Evolutionary conservation across 53 echinoderm and acorn worm species (phyloP).

Genomic region (Luidia sarsii): DNA sequence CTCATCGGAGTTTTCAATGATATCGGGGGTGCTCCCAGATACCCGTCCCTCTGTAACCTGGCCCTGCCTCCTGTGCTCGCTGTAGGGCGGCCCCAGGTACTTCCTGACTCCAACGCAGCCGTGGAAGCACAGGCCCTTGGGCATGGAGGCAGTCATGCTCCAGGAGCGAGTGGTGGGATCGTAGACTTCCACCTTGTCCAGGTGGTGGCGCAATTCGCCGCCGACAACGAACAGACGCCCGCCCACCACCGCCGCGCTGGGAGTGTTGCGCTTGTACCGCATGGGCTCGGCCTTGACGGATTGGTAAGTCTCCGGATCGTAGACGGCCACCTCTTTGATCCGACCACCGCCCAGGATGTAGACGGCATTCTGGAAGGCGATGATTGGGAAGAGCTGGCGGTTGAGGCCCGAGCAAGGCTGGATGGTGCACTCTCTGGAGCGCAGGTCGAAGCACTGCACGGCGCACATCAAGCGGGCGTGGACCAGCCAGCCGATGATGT

Average conservation of each 20-base stretch:
- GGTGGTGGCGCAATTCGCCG: slow-evolving; percentile 79
- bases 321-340: slow-evolving; percentile 80
- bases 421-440: slow-evolving; percentile 68
- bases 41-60: neutral
- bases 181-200: slow-evolving; percentile 71
- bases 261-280: slow-evolving; percentile 81
- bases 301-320: slow-evolving; percentile 65
- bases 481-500: slow-evolving; percentile 78
- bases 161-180: slow-evolving; percentile 68
- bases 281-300: slow-evolving; percentile 59
- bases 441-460: slow-evolving; percentile 76
- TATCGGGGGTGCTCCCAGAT: neutral
- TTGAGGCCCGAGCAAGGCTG: slow-evolving; percentile 74
- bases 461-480: slow-evolving; percentile 70
- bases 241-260: slow-evolving; percentile 70
- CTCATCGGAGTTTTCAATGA: neutral
- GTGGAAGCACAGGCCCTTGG: slow-evolving; percentile 81
- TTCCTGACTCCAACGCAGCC: slow-evolving; percentile 73
- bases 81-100: slow-evolving; percentile 80
- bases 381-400: slow-evolving; percentile 71
- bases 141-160: slow-evolving; percentile 63
- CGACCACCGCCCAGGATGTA: slow-evolving; percentile 73
- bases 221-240: slow-evolving; percentile 76
- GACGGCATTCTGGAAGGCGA: slow-evolving; percentile 52
- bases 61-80: slow-evolving; percentile 4